Evolutionary conservation across 2,113 vertebrate genomes (phyloP).

Genomic region (Sapajus apella): DNA sequence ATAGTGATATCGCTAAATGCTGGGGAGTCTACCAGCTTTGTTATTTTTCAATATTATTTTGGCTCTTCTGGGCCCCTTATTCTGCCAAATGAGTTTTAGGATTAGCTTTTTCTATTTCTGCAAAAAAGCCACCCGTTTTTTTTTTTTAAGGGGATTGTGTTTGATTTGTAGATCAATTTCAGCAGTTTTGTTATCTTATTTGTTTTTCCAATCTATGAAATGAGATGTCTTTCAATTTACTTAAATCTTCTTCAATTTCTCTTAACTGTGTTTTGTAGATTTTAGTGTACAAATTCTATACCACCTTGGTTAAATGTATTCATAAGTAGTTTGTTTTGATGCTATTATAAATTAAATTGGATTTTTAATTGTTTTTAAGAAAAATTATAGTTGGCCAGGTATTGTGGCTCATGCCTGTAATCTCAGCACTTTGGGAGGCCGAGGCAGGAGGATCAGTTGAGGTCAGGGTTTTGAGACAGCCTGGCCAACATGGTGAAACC

Average conservation of each 20-base stretch:
- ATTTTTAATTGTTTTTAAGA: background rate
- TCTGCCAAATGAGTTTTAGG: background rate
- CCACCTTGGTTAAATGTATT: conserved; percentile 7
- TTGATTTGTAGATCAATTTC: background rate
- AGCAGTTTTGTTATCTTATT: background rate
- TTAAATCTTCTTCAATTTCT: background rate
- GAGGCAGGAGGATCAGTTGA: no score
- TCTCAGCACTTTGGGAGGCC: no score
- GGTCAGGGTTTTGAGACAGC: no score
- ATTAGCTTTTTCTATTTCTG: background rate
- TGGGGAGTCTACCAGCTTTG: background rate
- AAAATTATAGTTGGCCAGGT: background rate
- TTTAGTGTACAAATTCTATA: background rate
- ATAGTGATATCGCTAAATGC: background rate
- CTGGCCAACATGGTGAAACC: no score
- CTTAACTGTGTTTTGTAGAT: background rate
- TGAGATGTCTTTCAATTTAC: background rate
- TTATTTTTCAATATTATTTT: background rate
- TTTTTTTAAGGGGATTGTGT: background rate
- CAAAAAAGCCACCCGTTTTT: background rate
- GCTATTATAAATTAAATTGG: background rate
- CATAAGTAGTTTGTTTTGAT: background rate
- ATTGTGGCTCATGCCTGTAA: no score
- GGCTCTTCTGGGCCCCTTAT: background rate
- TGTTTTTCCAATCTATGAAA: background rate